These are phyloP conservation scores for Drosophila leonis DNA, from an alignment of 2,888 invertebrate genomes.

Conservation along the genomic window DNA sequence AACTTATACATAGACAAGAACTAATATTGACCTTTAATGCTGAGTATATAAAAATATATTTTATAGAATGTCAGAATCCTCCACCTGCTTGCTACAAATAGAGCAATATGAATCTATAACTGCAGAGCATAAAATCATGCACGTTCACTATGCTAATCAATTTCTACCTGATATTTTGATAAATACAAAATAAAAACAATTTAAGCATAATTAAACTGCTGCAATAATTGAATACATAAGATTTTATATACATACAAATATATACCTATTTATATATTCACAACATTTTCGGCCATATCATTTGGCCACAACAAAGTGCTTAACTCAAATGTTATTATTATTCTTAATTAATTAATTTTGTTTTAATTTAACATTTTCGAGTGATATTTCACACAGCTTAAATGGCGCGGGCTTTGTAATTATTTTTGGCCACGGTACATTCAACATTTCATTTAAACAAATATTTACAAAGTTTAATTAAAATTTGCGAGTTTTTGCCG, in stretches of 20 bases:
- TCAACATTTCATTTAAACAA: constrained; percentile 20
- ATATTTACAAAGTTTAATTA: constrained; percentile 51
- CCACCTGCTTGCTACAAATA: background rate
- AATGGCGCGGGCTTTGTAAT: background rate
- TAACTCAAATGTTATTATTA: background rate
- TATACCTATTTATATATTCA: background rate
- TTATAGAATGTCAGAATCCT: background rate
- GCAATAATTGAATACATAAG: background rate
- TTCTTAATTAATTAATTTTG: constrained; percentile 8
- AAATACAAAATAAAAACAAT: too few relatives aligned
- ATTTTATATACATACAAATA: background rate
- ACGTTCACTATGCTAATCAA: background rate
- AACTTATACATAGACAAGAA: too few relatives aligned
- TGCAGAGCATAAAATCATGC: background rate
- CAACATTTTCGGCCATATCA: background rate
- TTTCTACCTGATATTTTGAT: background rate
- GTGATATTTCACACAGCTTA: background rate
- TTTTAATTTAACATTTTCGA: background rate
- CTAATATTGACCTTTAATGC: too few relatives aligned
- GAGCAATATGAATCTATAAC: background rate
- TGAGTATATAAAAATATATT: background rate
- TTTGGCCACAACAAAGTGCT: background rate
- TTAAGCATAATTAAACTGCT: background rate
- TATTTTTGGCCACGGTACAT: constrained; percentile 8
- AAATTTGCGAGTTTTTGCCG: constrained; percentile 20